These are phyloP conservation scores for Mantis religiosa DNA, from an alignment of 2,888 invertebrate species.

Conservation along the genomic window DNA sequence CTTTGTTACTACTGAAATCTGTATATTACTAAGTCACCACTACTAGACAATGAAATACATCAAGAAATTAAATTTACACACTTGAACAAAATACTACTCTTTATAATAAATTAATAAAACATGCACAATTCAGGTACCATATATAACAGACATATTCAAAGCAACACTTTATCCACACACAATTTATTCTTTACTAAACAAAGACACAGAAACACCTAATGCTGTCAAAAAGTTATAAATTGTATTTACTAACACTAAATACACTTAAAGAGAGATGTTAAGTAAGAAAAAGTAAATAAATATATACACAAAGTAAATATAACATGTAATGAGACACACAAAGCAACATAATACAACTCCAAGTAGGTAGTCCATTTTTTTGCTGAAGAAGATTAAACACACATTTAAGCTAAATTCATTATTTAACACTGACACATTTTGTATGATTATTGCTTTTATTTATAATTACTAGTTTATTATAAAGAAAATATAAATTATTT, in stretches of 20 bases:
- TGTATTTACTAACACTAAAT: background rate
- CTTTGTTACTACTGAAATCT: too few species aligned
- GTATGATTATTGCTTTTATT: background rate
- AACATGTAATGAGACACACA: background rate
- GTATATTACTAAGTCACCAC: too few species aligned
- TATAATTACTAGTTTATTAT: background rate
- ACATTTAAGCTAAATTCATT: background rate
- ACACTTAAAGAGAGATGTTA: background rate
- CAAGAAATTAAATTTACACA: too few species aligned
- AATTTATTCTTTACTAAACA: too few species aligned
- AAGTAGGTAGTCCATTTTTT: background rate
- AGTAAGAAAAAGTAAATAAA: background rate
- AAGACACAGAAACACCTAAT: too few species aligned
- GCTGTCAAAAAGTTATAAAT: too few species aligned
- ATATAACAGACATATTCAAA: too few species aligned
- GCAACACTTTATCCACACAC: too few species aligned
- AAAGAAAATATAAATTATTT: background rate
- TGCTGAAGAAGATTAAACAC: background rate
- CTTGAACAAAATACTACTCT: too few species aligned
- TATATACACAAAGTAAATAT: background rate
- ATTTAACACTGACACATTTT: background rate
- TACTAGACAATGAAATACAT: too few species aligned
- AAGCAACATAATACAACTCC: background rate
- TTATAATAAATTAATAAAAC: too few species aligned
- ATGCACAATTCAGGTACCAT: too few species aligned